Conservation (phyloP, 2,797 vertebrate species). For the Labroides dimidiatus region DNA sequence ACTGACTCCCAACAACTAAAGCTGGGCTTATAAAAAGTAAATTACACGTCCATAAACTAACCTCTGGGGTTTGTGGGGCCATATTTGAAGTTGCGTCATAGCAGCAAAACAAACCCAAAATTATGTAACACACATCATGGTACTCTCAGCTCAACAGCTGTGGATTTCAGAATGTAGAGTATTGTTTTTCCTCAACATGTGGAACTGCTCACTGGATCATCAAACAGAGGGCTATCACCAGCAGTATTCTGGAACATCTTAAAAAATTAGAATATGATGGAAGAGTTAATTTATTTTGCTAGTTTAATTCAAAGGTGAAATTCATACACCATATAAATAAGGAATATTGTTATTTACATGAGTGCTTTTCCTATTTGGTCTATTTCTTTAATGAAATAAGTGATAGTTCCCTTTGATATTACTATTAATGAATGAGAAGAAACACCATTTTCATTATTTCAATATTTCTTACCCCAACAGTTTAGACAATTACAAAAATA, state of each 20-base stretch:
- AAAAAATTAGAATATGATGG: too few relatives aligned
- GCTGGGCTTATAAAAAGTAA: slow-evolving; percentile 76
- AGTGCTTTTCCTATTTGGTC: too few relatives aligned
- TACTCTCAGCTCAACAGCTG: slow-evolving; percentile 46
- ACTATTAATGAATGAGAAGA: too few relatives aligned
- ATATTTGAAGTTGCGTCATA: slow-evolving; percentile 73
- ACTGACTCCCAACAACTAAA: slow-evolving; percentile 63
- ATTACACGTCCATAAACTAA: slow-evolving; percentile 81
- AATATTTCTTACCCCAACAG: too few relatives aligned
- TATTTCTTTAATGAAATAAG: too few relatives aligned
- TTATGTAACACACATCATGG: slow-evolving; percentile 59
- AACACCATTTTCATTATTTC: too few relatives aligned
- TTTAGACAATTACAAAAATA: too few relatives aligned
- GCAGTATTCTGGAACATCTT: background rate
- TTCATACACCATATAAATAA: too few relatives aligned
- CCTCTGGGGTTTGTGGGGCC: slow-evolving; percentile 69
- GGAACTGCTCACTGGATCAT: background rate
- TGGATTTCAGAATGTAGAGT: slow-evolving; percentile 40
- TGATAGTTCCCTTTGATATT: too few relatives aligned
- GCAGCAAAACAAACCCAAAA: slow-evolving; percentile 67
- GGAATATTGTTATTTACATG: too few relatives aligned
- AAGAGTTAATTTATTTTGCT: too few relatives aligned
- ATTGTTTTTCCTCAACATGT: slow-evolving; percentile 2
- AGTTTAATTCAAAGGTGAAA: too few relatives aligned
- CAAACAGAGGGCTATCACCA: background rate